A percentile compares a stretch with the other conserved stretches of the same genome.
These are phyloP conservation scores for Pandemis corylana DNA, from an alignment of 2,888 invertebrate species.

Conservation along the genomic window DNA sequence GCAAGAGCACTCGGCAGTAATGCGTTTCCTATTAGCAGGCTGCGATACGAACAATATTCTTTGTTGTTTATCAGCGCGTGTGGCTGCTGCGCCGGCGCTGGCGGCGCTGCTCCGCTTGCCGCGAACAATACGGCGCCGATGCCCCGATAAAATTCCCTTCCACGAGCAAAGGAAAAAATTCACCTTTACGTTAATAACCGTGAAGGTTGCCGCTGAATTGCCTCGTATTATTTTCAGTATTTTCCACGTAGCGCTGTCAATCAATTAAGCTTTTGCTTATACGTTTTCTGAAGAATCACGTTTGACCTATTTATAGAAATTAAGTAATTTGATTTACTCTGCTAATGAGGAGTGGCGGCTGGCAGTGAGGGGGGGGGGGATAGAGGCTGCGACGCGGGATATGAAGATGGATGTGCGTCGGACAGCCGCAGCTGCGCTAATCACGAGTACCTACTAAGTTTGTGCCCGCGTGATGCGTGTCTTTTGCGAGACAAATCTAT, in stretches of 20 bases:
- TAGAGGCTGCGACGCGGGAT: not conserved
- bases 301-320: constrained; percentile 8
- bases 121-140: not conserved
- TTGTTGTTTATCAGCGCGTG: constrained; percentile 6
- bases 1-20: not conserved
- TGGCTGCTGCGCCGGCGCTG: constrained; percentile 10
- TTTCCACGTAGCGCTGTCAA: not conserved
- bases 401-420: constrained; percentile 5
- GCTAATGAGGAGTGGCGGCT: constrained; percentile 16
- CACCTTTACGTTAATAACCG: not conserved
- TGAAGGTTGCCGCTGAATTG: not conserved
- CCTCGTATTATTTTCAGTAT: not conserved
- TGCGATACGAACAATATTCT: not conserved
- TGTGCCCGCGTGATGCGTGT: not conserved
- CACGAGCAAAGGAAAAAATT: not conserved
- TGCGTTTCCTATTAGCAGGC: constrained; percentile 1
- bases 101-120: constrained; percentile 12
- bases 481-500: not conserved
- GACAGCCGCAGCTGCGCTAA: constrained; percentile 11
- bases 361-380: not conserved
- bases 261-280: not conserved
- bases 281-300: not conserved
- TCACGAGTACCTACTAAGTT: constrained; percentile 8
- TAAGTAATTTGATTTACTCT: not conserved
- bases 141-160: constrained; percentile 2